Conservation (phyloP, 2,797 vertebrate species). For the Limnodromus scolopaceus region DNA sequence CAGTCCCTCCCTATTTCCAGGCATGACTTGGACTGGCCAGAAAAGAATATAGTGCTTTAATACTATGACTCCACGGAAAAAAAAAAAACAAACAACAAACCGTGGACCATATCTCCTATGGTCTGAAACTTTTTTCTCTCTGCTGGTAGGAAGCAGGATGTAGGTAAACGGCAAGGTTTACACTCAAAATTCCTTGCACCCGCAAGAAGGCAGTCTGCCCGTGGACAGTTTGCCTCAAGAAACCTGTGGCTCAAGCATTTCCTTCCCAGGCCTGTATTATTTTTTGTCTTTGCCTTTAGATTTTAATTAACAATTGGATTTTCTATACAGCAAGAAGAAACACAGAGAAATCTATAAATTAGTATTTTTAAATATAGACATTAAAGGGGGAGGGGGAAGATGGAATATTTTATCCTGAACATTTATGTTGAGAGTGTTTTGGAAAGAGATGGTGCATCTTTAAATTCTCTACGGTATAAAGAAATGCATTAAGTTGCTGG, state of each 20-base stretch:
- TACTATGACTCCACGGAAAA: not conserved
- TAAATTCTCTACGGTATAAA: conserved; percentile 31
- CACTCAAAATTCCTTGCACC: not conserved
- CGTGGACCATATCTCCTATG: not conserved
- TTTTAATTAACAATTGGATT: not conserved
- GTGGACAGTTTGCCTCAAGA: not conserved
- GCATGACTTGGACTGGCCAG: not conserved
- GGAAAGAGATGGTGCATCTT: conserved; percentile 60
- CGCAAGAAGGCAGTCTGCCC: not conserved
- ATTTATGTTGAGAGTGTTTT: conserved; percentile 25
- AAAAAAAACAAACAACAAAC: too few relatives aligned
- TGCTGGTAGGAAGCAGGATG: not conserved
- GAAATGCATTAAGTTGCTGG: conserved; percentile 79
- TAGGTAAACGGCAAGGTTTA: not conserved
- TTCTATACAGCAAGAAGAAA: not conserved
- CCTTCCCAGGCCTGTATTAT: not conserved
- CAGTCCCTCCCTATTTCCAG: not conserved
- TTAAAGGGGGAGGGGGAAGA: not conserved
- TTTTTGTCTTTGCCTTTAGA: not conserved
- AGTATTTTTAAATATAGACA: conserved; percentile 13
- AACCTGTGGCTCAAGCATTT: not conserved
- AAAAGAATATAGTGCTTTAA: not conserved
- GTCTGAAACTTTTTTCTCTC: not conserved
- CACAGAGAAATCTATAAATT: not conserved
- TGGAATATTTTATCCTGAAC: conserved; percentile 32